A percentile compares a stretch with the other conserved stretches of the same genome.
These are phyloP conservation scores for Sclerurus mexicanus DNA, from an alignment of 2,113 vertebrate genomes.

Conservation along the genomic window DNA sequence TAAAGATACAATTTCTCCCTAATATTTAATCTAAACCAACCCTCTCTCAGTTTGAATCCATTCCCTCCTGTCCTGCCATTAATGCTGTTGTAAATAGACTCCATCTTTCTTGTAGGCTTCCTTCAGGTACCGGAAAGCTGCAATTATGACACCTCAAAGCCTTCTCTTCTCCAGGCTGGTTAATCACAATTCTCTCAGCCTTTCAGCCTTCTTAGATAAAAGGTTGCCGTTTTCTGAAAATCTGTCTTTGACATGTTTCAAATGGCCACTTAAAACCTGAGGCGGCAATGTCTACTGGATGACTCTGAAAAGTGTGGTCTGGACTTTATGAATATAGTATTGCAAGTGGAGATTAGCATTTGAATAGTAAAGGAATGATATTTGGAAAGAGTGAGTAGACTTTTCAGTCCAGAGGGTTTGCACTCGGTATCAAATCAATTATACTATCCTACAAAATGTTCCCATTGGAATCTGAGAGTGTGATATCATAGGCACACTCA, in stretches of 20 bases:
- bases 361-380: neutral
- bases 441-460: neutral
- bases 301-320: neutral
- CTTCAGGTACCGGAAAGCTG: neutral
- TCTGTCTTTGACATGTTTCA: neutral
- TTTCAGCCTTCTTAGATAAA: neutral
- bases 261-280: neutral
- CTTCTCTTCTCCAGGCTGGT: neutral
- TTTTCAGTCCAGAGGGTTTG: neutral
- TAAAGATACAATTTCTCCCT: neutral
- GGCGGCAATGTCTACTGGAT: neutral
- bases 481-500: neutral
- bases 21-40: neutral
- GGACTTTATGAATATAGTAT: neutral
- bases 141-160: neutral
- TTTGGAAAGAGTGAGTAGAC: accelerated
- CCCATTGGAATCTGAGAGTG: neutral
- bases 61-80: neutral
- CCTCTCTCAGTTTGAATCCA: neutral
- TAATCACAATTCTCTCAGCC: neutral
- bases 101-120: neutral
- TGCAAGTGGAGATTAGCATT: neutral
- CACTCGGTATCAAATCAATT: neutral
- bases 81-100: accelerated
- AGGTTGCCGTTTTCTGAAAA: neutral